Percentiles rank a stretch among this genome's conserved stretches.
Evolutionary conservation across 2,888 invertebrate genomes (phyloP).

Genomic region (Aspidiotus rigidus): DNA sequence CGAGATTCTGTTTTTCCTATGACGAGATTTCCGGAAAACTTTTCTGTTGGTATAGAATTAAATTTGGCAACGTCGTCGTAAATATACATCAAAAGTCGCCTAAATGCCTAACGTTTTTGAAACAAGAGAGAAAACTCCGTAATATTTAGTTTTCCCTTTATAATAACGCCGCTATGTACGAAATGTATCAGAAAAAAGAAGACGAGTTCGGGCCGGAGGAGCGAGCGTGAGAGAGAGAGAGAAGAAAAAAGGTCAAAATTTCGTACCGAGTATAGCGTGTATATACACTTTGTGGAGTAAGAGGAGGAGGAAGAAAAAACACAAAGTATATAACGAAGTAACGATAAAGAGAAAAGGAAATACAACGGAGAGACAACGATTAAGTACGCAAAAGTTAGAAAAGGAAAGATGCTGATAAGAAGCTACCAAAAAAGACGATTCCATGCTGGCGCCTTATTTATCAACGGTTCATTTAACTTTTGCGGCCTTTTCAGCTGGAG

Average conservation of each 20-base stretch:
- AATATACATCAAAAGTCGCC: slow-evolving; percentile 31
- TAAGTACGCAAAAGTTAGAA: background rate
- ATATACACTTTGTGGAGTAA: background rate
- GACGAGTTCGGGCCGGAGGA: background rate
- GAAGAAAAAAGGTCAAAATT: slow-evolving; percentile 29
- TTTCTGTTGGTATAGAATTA: slow-evolving; percentile 6
- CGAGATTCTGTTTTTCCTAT: too few relatives aligned
- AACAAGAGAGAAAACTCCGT: slow-evolving; percentile 20
- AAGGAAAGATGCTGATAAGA: slow-evolving; percentile 22
- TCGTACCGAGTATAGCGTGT: slow-evolving; percentile 8
- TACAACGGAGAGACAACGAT: slow-evolving; percentile 8
- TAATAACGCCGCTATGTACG: slow-evolving; percentile 8
- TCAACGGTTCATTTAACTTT: slow-evolving; percentile 33
- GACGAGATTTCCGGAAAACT: slow-evolving; percentile 11
- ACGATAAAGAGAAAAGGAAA: slow-evolving; percentile 13
- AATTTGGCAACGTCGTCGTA: slow-evolving; percentile 27
- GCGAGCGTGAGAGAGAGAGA: slow-evolving; percentile 9
- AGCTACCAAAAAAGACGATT: slow-evolving; percentile 29
- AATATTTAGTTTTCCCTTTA: slow-evolving; percentile 12
- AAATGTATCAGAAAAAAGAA: background rate
- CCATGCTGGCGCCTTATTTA: slow-evolving; percentile 32
- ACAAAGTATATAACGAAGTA: background rate
- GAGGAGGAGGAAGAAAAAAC: slow-evolving; percentile 1
- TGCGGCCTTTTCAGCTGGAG: slow-evolving; percentile 23
- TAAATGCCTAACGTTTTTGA: slow-evolving; percentile 21